Percentiles rank a stretch among this genome's conserved stretches.
phyloP scores from a whole-genome alignment of 2,888 invertebrate species.

The Dynastes tityus region DNA sequence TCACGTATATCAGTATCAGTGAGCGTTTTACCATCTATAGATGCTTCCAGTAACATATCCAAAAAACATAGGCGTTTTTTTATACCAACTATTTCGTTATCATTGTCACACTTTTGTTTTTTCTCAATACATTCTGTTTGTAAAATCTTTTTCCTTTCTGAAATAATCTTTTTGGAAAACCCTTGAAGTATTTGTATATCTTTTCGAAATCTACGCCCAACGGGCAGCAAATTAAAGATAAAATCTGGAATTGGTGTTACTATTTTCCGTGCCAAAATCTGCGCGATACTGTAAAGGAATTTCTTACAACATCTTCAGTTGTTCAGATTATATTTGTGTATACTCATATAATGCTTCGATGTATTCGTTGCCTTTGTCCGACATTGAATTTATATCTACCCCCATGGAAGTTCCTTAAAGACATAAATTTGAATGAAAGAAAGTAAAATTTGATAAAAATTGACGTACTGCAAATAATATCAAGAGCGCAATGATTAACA shows the following conservation, averaged over 20 bases:
- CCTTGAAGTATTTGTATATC: conserved; percentile 41
- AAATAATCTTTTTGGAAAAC: conserved; percentile 43
- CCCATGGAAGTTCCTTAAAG: conserved; percentile 76
- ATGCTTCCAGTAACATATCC: conserved; percentile 56
- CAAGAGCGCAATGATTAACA: conserved; percentile 62
- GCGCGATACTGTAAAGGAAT: conserved; percentile 52
- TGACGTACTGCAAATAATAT: conserved; percentile 64
- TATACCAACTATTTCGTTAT: background rate
- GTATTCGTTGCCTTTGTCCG: conserved; percentile 69
- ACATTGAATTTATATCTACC: conserved; percentile 68
- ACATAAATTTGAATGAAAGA: conserved; percentile 28
- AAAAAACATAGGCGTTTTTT: conserved; percentile 60
- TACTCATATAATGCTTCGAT: conserved; percentile 69
- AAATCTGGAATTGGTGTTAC: conserved; percentile 16
- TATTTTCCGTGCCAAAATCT: conserved; percentile 53
- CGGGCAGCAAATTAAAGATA: conserved; percentile 13
- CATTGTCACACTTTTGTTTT: conserved; percentile 37
- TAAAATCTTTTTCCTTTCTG: conserved; percentile 31
- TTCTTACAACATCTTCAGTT: background rate
- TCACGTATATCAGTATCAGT: conserved; percentile 61
- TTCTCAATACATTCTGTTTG: background rate
- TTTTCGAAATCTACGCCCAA: conserved; percentile 30
- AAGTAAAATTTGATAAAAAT: conserved; percentile 17
- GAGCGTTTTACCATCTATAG: conserved; percentile 49
- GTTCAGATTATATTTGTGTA: conserved; percentile 47